These are phyloP conservation scores for Diorhabda elongata DNA, from an alignment of 1,140 invertebrate genomes.

Conservation along the genomic window DNA sequence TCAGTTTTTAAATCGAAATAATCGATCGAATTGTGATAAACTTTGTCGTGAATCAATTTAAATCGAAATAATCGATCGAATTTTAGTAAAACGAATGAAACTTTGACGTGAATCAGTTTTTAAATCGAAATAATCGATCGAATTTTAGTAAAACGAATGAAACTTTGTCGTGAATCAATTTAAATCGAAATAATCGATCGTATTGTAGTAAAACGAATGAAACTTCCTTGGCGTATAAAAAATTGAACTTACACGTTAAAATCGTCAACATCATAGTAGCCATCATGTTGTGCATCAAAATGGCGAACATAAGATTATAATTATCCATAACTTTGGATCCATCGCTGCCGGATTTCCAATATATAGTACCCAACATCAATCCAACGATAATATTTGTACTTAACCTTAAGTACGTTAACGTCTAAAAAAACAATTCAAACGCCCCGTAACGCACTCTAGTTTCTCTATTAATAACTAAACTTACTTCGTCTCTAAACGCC, in stretches of 20 bases:
- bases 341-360: slow-evolving; percentile 64
- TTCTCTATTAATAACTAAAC: slow-evolving; percentile 24
- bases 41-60: too few species aligned
- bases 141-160: too few species aligned
- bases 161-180: too few species aligned
- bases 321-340: slow-evolving; percentile 73
- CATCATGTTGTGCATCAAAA: slow-evolving; percentile 81
- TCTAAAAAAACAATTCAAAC: slow-evolving; percentile 57
- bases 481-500: slow-evolving; percentile 66
- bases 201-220: too few species aligned
- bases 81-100: too few species aligned
- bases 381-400: slow-evolving; percentile 68
- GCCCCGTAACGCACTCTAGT: neutral
- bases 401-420: slow-evolving; percentile 81
- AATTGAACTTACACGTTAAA: slow-evolving; percentile 65
- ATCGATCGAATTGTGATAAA: too few species aligned
- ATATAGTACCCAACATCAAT: slow-evolving; percentile 69
- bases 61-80: too few species aligned
- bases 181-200: too few species aligned
- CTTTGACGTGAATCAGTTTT: too few species aligned
- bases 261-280: slow-evolving; percentile 82
- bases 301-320: slow-evolving; percentile 76
- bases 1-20: too few species aligned
- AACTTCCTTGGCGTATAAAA: too few species aligned
- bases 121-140: too few species aligned